Evolutionary conservation across 2,888 invertebrate species (phyloP).

Genomic region (Vannuccia rotundouncinata): DNA sequence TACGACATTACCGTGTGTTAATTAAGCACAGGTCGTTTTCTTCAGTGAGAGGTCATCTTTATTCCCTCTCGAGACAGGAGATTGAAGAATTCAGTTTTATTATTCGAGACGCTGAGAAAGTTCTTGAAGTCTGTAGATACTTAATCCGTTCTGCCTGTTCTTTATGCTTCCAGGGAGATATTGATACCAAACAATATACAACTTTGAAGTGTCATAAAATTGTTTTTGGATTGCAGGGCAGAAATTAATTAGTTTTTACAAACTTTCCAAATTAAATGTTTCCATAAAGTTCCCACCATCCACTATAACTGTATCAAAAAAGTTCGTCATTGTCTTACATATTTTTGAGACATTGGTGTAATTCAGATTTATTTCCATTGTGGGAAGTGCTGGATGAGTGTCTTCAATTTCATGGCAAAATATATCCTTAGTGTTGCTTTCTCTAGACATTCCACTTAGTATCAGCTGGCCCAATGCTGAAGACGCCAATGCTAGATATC

Average conservation of each 20-base stretch:
- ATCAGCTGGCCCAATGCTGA: not conserved
- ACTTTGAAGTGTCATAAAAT: conserved; percentile 9
- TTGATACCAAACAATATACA: not conserved
- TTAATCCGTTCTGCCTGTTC: not conserved
- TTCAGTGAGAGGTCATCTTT: not conserved
- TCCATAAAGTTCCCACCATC: too few species aligned
- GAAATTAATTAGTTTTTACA: too few species aligned
- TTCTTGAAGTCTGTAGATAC: conserved; percentile 6
- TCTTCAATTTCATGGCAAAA: conserved; percentile 18
- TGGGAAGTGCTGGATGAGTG: not conserved
- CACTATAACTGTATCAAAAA: too few species aligned
- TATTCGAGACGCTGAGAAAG: not conserved
- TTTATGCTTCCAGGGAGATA: not conserved
- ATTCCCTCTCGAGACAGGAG: not conserved
- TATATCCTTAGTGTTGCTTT: not conserved
- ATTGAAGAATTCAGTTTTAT: conserved; percentile 6
- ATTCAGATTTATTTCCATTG: conserved; percentile 14
- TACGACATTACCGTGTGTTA: too few species aligned
- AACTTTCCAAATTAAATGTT: too few species aligned
- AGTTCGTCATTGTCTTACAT: not conserved
- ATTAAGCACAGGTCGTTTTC: too few species aligned
- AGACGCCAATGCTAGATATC: conserved; percentile 8
- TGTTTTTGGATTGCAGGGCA: not conserved
- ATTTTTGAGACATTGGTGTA: not conserved
- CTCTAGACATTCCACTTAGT: conserved; percentile 13